A percentile compares a stretch with the other conserved stretches of the same genome.
Conservation (phyloP, 2,888 invertebrate genomes). For the Serrognathus titanus region DNA sequence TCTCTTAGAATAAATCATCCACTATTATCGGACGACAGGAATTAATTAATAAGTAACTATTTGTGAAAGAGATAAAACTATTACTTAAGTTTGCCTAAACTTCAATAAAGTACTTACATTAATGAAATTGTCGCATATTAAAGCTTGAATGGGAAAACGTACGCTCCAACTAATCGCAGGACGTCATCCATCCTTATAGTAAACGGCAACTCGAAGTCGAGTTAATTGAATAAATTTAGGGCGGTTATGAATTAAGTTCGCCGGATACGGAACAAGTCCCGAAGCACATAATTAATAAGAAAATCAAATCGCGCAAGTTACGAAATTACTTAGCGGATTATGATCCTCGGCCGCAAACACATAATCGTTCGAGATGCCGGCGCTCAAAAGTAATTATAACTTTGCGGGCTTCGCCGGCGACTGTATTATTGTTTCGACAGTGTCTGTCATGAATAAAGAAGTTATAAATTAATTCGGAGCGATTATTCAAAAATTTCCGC, state of each 20-base stretch:
- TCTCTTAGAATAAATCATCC: too few relatives aligned
- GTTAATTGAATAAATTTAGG: neutral
- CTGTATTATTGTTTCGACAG: neutral
- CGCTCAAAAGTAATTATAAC: neutral
- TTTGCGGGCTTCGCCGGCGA: neutral
- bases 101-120: too few relatives aligned
- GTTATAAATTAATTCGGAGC: too few relatives aligned
- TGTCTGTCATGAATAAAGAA: neutral
- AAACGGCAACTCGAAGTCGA: neutral
- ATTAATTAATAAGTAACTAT: too few relatives aligned
- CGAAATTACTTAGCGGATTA: neutral
- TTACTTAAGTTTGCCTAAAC: too few relatives aligned
- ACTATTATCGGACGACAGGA: too few relatives aligned
- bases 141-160: too few relatives aligned
- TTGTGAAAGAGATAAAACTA: too few relatives aligned
- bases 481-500: too few relatives aligned
- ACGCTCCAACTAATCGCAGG: too few relatives aligned
- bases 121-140: too few relatives aligned
- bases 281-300: conserved; percentile 1
- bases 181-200: neutral
- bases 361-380: neutral
- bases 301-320: neutral
- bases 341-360: neutral
- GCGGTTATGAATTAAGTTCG: neutral
- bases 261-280: neutral